Evolutionary conservation across 1,140 invertebrate genomes (phyloP), one percentile per base, ranked within the genome.

Genomic region (Bactericera cockerelli): DNA sequence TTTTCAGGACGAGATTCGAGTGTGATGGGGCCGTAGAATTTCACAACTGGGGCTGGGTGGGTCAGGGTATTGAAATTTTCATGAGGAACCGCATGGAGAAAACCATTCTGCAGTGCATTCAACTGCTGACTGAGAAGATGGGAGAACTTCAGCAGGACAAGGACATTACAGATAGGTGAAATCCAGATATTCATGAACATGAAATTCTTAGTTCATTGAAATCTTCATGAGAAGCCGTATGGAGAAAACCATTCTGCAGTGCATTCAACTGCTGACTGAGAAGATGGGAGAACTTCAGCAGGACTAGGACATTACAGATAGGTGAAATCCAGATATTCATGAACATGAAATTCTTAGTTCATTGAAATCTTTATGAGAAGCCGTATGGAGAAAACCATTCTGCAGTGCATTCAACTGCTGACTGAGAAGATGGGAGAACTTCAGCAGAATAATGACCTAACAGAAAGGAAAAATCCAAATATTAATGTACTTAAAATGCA

Each of bases 331-430:
- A 13, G 28, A 31, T n/a, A n/a, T n/a, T n/a, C n/a, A n/a, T n/a
- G n/a, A n/a, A n/a, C n/a, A n/a, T n/a, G n/a, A n/a, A n/a, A n/a
- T n/a, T n/a, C n/a, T n/a, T n/a, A n/a, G n/a, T n/a, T n/a, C n/a
- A 49, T 49, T 49, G 42, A 49, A 49, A 49, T 49, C 8, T 49
- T 49, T n/a, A 49, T 49, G 42, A 49, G n/a, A n/a, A 22, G 19
- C 42, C 6, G 19, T n/a, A 49, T 49, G 42, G 8, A 49, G 42
- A 49, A 49, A 49, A 49, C 8, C 22, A 49, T 49, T 49, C 22
- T 49, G 22, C 4, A 49, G 22, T 10, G 19, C 19, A 49, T 49
- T 49, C 42, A 49, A 49, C n/a, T 22, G n/a, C 8, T 49, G 8
- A 49, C 42, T 8, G 42, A 49, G n/a, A 49, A 49, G 19, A 49